A percentile compares a stretch with the other conserved stretches of the same genome.
phyloP scores from a whole-genome alignment of 2,888 invertebrate species.

The Napeogenes inachia region DNA sequence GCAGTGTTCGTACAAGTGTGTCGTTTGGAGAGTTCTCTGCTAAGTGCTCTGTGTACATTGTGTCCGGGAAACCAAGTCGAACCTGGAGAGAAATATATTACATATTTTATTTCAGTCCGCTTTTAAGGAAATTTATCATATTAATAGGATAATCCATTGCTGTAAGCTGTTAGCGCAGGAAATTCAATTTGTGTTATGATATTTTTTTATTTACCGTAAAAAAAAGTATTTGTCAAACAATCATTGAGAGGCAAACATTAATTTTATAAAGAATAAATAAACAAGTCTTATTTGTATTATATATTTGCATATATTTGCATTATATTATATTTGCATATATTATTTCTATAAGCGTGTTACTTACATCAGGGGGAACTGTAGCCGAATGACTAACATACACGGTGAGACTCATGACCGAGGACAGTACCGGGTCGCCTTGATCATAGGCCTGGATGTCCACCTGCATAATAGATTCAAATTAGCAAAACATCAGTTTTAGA shows the following conservation, averaged over 20 bases:
- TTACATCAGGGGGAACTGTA: slow-evolving; percentile 79
- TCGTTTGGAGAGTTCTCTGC: slow-evolving; percentile 85
- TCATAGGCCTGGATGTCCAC: slow-evolving; percentile 92
- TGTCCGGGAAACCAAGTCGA: slow-evolving; percentile 92
- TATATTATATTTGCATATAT: background rate
- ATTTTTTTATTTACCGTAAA: too few species aligned
- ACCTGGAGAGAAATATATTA: slow-evolving; percentile 58
- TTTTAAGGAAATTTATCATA: too few species aligned
- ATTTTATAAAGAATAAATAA: too few species aligned
- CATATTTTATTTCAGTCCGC: too few species aligned
- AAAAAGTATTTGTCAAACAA: too few species aligned
- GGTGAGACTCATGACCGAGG: slow-evolving; percentile 87
- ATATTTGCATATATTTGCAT: background rate
- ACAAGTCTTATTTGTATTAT: background rate
- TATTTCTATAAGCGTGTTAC: slow-evolving; percentile 22
- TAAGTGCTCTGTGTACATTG: slow-evolving; percentile 88
- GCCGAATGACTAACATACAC: slow-evolving; percentile 90
- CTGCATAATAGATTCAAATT: slow-evolving; percentile 51
- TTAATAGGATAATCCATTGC: too few species aligned
- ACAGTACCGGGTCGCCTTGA: slow-evolving; percentile 89
- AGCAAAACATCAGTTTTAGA: too few species aligned
- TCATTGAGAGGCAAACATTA: too few species aligned
- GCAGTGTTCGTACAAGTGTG: slow-evolving; percentile 82
- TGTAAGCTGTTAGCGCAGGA: too few species aligned
- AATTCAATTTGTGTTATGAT: too few species aligned